A percentile compares a stretch with the other conserved stretches of the same genome.
phyloP scores from a whole-genome alignment of 2,113 vertebrate species.

The Cyanocitta stelleri region DNA sequence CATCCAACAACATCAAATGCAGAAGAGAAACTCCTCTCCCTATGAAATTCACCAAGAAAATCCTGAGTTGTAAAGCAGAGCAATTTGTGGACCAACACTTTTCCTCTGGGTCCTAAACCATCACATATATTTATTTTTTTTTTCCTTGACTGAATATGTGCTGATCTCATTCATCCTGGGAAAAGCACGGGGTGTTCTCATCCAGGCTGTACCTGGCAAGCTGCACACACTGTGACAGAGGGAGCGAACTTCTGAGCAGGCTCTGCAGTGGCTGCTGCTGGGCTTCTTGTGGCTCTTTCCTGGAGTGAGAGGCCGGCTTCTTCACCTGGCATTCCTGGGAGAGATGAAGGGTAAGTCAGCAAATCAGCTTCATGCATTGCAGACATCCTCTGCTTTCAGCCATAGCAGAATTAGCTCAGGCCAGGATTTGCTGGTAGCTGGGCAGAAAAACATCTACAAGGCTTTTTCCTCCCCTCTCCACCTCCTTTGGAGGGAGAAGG shows the following conservation, averaged over 20 bases:
- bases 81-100: background rate
- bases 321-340: conserved; percentile 30
- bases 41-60: background rate
- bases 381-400: conserved; percentile 10
- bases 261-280: conserved; percentile 17
- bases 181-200: conserved; percentile 39
- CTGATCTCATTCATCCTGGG: conserved; percentile 63
- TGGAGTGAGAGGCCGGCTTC: background rate
- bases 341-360: conserved; percentile 63
- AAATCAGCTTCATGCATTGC: background rate
- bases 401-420: background rate
- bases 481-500: background rate
- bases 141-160: conserved; percentile 12
- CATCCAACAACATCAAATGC: background rate
- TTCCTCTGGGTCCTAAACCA: background rate
- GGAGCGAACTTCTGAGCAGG: conserved; percentile 29
- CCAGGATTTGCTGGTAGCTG: background rate
- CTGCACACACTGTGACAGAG: conserved; percentile 30
- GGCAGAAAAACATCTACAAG: background rate
- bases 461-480: background rate
- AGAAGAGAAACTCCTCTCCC: background rate
- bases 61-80: background rate
- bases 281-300: background rate
- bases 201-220: conserved; percentile 52
- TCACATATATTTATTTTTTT: background rate